Conservation (phyloP, 2,888 invertebrate species). For the Ectemnius lituratus region DNA sequence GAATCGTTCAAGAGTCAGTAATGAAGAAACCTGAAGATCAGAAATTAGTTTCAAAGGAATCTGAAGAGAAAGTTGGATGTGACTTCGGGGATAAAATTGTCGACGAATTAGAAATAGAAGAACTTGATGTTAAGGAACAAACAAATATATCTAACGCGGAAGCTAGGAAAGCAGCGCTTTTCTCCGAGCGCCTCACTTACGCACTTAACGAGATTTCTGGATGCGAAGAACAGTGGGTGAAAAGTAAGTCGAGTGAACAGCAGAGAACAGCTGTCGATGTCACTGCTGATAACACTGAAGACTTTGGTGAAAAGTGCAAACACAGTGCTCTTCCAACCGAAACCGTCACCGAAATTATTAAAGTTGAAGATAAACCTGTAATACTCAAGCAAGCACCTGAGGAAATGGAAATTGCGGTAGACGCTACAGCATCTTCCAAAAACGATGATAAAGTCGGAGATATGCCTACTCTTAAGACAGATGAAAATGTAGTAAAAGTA, state of each 20-base stretch:
- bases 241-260: not conserved
- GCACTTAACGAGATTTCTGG: too few relatives aligned
- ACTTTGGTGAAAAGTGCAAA: not conserved
- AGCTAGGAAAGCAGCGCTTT: not conserved
- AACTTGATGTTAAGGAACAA: constrained; percentile 1
- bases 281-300: not conserved
- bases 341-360: too few relatives aligned
- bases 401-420: too few relatives aligned
- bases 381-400: too few relatives aligned
- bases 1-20: constrained; percentile 67
- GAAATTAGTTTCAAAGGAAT: not conserved
- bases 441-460: too few relatives aligned
- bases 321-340: too few relatives aligned
- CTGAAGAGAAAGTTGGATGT: not conserved
- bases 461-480: too few relatives aligned
- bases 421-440: too few relatives aligned
- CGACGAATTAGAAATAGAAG: constrained; percentile 68
- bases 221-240: not conserved
- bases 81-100: constrained; percentile 60
- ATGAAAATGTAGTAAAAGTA: too few relatives aligned
- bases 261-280: not conserved
- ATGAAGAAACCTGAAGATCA: constrained; percentile 55
- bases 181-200: not conserved
- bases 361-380: too few relatives aligned
- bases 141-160: not conserved